These are phyloP conservation scores for Alectura lathami DNA, from an alignment of 2,113 vertebrate genomes.

Conservation along the genomic window DNA sequence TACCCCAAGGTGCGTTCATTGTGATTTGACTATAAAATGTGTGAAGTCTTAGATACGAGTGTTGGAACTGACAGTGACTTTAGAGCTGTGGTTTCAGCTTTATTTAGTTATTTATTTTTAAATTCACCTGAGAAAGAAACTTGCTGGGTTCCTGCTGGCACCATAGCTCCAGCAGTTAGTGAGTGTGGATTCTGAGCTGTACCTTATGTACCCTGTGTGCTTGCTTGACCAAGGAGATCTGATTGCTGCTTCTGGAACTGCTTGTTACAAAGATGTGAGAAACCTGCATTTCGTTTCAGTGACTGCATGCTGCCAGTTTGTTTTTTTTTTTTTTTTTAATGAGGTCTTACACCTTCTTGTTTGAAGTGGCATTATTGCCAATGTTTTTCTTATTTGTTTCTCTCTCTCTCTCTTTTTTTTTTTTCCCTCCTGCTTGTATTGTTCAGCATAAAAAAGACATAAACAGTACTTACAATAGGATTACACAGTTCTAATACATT, in stretches of 20 bases:
- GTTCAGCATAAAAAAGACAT: not conserved
- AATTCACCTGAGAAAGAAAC: not conserved
- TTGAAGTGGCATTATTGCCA: not conserved
- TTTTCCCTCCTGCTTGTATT: not conserved
- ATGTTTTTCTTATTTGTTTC: not conserved
- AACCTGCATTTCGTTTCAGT: not conserved
- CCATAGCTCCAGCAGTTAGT: not conserved
- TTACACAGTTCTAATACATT: not conserved
- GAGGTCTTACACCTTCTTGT: not conserved
- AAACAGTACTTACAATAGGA: not conserved
- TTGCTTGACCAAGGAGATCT: not conserved
- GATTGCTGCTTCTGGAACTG: not conserved
- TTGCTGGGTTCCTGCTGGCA: not conserved
- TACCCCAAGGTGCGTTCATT: constrained; percentile 11
- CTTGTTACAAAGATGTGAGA: not conserved
- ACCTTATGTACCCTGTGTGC: not conserved
- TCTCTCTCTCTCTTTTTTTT: not conserved
- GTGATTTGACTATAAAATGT: not conserved
- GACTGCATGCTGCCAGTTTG: not conserved
- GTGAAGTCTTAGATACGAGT: not conserved
- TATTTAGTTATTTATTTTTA: not conserved
- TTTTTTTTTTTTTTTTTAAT: not conserved
- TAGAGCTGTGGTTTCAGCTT: not conserved
- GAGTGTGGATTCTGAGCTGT: not conserved
- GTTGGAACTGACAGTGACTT: not conserved